These are phyloP conservation scores for Morphnarchus princeps DNA, from an alignment of 2,113 vertebrate genomes.

Conservation along the genomic window DNA sequence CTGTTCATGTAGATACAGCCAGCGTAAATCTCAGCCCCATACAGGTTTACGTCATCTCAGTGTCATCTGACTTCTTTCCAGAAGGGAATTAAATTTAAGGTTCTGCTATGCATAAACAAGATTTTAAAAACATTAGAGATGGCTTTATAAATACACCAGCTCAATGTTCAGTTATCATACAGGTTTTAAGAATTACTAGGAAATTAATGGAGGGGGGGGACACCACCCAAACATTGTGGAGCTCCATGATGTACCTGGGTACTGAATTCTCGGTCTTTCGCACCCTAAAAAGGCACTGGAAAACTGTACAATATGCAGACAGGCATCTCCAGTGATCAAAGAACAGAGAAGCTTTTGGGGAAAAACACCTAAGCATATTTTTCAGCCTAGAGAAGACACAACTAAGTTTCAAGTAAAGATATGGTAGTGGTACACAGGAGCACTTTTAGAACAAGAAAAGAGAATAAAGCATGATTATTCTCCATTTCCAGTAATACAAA, in stretches of 20 bases:
- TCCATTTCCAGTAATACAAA: neutral
- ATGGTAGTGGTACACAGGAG: neutral
- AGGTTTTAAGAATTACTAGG: neutral
- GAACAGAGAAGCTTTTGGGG: neutral
- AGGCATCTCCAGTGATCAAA: neutral
- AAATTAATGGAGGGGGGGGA: neutral
- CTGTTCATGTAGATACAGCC: neutral
- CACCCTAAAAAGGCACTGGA: neutral
- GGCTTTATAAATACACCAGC: neutral
- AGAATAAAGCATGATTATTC: neutral
- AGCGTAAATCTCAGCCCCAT: neutral
- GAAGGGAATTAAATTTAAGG: neutral
- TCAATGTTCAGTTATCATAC: neutral
- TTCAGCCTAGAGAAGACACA: neutral
- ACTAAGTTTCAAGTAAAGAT: neutral
- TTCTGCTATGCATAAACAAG: rapidly evolving
- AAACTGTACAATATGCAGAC: neutral
- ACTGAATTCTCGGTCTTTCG: neutral
- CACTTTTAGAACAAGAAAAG: neutral
- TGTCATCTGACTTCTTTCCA: neutral
- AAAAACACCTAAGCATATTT: neutral
- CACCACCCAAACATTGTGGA: neutral
- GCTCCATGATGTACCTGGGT: neutral
- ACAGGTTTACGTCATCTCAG: neutral
- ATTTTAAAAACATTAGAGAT: neutral